Conservation (phyloP, 2,797 vertebrate species). For the Sebastes variabilis region DNA sequence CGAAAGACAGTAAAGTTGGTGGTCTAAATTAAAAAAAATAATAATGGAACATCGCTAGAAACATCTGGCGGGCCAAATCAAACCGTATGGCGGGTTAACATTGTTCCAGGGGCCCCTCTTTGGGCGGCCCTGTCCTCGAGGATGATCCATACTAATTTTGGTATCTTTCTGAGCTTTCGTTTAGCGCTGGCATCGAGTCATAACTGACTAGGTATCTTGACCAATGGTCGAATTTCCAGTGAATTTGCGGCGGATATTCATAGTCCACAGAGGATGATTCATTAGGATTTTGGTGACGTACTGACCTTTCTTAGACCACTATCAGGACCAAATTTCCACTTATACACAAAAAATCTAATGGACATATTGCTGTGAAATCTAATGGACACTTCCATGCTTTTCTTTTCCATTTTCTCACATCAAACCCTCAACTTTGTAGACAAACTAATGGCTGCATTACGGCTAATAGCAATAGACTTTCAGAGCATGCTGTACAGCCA, state of each 20-base stretch:
- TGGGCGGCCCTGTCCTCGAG: rapidly evolving
- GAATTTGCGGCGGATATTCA: not conserved
- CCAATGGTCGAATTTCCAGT: not conserved
- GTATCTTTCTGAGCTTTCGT: too few species aligned
- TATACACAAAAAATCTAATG: not conserved
- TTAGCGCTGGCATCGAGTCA: too few species aligned
- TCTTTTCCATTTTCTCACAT: not conserved
- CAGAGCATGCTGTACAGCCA: not conserved
- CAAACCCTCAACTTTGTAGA: not conserved
- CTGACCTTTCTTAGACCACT: not conserved
- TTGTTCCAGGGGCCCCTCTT: too few species aligned
- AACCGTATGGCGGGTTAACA: too few species aligned
- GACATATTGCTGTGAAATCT: not conserved
- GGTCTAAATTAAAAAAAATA: too few species aligned
- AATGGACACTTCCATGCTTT: too few species aligned
- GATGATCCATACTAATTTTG: too few species aligned
- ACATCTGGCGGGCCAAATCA: too few species aligned
- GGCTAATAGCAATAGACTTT: not conserved
- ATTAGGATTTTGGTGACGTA: not conserved
- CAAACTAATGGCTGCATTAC: not conserved
- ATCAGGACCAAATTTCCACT: not conserved
- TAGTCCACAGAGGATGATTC: not conserved
- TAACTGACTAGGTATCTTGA: not conserved
- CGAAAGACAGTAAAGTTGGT: too few species aligned
- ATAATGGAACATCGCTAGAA: too few species aligned